Evolutionary conservation across 1,140 invertebrate species (phyloP).

Genomic region (Brachionus manjavacas): DNA sequence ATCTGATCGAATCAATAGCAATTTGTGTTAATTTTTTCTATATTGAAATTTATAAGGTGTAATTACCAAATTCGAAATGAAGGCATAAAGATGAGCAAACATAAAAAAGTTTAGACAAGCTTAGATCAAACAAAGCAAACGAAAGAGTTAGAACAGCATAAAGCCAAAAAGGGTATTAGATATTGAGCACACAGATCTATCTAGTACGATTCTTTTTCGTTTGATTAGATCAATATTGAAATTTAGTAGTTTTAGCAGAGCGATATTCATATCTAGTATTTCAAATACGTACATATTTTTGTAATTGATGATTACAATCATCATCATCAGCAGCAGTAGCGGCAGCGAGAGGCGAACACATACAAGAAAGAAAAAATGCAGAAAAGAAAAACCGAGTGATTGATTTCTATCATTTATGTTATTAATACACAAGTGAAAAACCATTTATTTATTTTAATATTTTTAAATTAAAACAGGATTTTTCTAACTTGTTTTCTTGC

Average conservation of each 20-base stretch:
- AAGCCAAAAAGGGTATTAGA: background rate
- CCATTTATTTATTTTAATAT: constrained; percentile 38
- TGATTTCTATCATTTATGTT: constrained; percentile 35
- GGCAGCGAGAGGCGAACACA: background rate
- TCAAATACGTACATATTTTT: constrained; percentile 32
- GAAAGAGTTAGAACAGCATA: constrained; percentile 35
- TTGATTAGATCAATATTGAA: constrained; percentile 41
- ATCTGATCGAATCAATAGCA: constrained; percentile 21
- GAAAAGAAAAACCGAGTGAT: constrained; percentile 13
- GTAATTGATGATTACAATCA: constrained; percentile 39
- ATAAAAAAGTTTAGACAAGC: constrained; percentile 32
- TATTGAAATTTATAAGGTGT: constrained; percentile 3
- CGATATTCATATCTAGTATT: constrained; percentile 37
- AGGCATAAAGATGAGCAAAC: constrained; percentile 18
- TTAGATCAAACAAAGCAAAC: constrained; percentile 22
- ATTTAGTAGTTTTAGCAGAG: constrained; percentile 36
- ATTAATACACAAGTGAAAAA: constrained; percentile 42
- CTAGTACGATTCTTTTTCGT: constrained; percentile 8
- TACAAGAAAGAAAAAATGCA: background rate
- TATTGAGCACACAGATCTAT: background rate
- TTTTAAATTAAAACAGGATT: constrained; percentile 34
- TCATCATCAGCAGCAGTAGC: background rate
- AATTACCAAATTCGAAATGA: constrained; percentile 27
- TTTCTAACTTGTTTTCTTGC: background rate
- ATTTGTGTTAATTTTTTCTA: constrained; percentile 31